Evolutionary conservation across 2,797 vertebrate species (phyloP), one percentile per base, ranked within the genome.

Genomic region (Sarcophilus harrisii): DNA sequence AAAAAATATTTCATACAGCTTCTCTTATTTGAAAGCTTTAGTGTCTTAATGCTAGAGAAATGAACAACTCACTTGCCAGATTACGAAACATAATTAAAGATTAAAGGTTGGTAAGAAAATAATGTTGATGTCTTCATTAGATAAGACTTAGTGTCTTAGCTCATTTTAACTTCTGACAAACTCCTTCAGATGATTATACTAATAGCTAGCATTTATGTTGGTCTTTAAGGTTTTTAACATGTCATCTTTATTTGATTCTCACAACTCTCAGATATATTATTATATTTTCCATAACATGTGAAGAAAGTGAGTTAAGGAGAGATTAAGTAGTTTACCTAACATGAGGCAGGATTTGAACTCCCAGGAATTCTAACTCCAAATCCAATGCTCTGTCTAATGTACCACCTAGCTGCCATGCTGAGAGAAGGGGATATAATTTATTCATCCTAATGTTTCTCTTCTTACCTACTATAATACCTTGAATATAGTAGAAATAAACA

Each of bases 51-150:
- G 73, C 2, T 14, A 21, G 21, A 24, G 73, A 45, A 81, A 45
- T 24, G n/a, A 27, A 90, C 66, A 66, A 90, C 28, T 91, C 52
- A 94, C 90, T 2, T 90, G 92, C 87, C 52, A 95, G 66, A 91
- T 57, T 29, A 92, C 95, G 92, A 52, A 97, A 93, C 32, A 94
- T 94, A 95, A 93, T 54, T 24, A 81, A 94, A 94, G 13, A n/a
- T 87, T 58, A 18, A n/a, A 87, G 73, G 55, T 58, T 62, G 13
- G 81, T 91, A 54, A 45, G 54, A 38, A 29, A 5, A 57, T 55
- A 18, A 57, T 92, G 93, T 45, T 49, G 57, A 18, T 11, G 10
- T 45, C 91, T 89, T 14, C 45, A 91, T 9, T 0, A 0, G 1
- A 2, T 58, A 62, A 89, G 54, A 45, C 29, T 96, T 58, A 57